Conservation (phyloP, 2,888 invertebrate species). For the Tipula helvola region DNA sequence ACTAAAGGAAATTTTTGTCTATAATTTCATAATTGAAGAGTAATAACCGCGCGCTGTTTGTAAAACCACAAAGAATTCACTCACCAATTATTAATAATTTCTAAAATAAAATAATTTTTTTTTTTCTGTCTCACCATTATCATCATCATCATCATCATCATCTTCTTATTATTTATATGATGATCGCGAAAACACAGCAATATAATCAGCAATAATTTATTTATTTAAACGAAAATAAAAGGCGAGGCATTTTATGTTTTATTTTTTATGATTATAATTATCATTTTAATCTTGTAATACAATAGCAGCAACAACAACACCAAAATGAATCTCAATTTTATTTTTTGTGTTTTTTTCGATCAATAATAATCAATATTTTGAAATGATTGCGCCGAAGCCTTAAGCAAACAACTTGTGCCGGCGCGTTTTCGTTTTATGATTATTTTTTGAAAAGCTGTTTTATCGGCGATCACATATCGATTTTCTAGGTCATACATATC, state of each 20-base stretch:
- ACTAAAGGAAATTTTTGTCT: neutral
- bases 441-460: neutral
- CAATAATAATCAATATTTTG: neutral
- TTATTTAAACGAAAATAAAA: neutral
- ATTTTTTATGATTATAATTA: neutral
- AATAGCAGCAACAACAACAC: neutral
- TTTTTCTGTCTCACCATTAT: neutral
- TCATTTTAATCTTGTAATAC: neutral
- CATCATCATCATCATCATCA: neutral
- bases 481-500: neutral
- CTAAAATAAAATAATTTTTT: neutral
- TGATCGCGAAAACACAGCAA: neutral
- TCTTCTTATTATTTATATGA: neutral
- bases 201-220: neutral
- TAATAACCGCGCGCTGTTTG: neutral
- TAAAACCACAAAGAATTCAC: neutral
- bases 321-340: neutral
- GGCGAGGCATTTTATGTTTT: neutral
- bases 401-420: neutral
- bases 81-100: neutral
- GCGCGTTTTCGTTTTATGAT: neutral
- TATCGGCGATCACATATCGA: neutral
- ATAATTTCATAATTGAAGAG: too few species aligned
- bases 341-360: too few species aligned
- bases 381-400: neutral